Conservation (phyloP, 2,113 vertebrate genomes). For the Prunella himalayana region DNA sequence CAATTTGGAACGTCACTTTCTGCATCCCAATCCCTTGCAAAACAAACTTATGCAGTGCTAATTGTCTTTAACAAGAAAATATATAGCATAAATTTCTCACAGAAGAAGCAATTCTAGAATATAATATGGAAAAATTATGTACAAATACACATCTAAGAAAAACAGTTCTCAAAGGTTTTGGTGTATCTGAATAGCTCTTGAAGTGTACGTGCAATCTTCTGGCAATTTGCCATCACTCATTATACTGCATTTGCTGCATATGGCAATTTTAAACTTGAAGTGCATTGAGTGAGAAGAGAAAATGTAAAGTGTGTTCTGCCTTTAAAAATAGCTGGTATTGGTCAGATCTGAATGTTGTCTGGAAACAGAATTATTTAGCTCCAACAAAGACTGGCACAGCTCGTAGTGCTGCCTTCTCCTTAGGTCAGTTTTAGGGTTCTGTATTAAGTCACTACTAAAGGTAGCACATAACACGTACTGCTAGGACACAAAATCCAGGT, state of each 20-base stretch:
- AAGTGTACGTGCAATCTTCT: not conserved
- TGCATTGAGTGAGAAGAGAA: not conserved
- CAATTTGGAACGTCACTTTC: not conserved
- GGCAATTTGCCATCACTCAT: not conserved
- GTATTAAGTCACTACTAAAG: not conserved
- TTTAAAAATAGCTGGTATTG: not conserved
- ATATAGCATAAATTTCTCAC: fast-evolving
- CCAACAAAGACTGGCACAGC: not conserved
- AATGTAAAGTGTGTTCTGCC: not conserved
- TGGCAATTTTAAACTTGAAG: not conserved
- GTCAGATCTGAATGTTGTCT: not conserved
- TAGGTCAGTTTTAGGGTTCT: not conserved
- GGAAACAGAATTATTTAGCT: not conserved
- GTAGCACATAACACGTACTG: not conserved
- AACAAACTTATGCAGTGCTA: not conserved
- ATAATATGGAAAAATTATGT: not conserved
- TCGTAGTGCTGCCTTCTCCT: not conserved
- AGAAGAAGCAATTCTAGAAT: not conserved
- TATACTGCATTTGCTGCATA: not conserved
- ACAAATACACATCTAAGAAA: not conserved
- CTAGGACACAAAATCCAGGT: not conserved
- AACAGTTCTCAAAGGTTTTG: not conserved
- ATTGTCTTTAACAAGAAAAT: not conserved
- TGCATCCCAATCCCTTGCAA: not conserved
- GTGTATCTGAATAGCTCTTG: not conserved